Evolutionary conservation across 2,888 invertebrate species (phyloP).

Genomic region (Timema cristinae): DNA sequence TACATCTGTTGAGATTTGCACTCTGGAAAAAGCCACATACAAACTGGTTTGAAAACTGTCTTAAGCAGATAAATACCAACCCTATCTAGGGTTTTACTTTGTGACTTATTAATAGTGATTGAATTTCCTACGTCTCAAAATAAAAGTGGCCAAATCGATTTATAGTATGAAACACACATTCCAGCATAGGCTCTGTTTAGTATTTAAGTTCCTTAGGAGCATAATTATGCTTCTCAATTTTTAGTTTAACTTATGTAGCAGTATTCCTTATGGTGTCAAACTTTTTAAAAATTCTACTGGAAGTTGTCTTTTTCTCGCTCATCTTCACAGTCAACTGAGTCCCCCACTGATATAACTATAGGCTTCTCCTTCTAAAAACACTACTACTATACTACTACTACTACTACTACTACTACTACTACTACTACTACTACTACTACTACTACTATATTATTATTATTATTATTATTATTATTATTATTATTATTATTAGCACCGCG

Average conservation of each 20-base stretch:
- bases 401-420: neutral
- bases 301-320: too few relatives aligned
- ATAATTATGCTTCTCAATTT: neutral
- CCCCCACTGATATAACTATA: neutral
- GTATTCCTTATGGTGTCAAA: neutral
- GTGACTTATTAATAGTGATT: too few relatives aligned
- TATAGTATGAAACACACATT: too few relatives aligned
- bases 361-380: neutral
- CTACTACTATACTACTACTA: neutral
- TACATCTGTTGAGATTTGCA: too few relatives aligned
- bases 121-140: too few relatives aligned
- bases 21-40: too few relatives aligned
- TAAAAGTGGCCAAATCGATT: too few relatives aligned
- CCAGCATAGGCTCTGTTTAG: too few relatives aligned
- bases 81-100: too few relatives aligned
- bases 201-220: too few relatives aligned
- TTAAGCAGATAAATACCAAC: too few relatives aligned
- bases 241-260: neutral
- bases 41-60: too few relatives aligned
- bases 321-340: neutral
- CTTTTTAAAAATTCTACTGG: neutral
- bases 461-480: neutral
- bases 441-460: conserved; percentile 10
- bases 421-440: neutral
- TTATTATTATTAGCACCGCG: neutral